Conservation (phyloP, 1,140 invertebrate species). For the Caenorhabditis latens region DNA sequence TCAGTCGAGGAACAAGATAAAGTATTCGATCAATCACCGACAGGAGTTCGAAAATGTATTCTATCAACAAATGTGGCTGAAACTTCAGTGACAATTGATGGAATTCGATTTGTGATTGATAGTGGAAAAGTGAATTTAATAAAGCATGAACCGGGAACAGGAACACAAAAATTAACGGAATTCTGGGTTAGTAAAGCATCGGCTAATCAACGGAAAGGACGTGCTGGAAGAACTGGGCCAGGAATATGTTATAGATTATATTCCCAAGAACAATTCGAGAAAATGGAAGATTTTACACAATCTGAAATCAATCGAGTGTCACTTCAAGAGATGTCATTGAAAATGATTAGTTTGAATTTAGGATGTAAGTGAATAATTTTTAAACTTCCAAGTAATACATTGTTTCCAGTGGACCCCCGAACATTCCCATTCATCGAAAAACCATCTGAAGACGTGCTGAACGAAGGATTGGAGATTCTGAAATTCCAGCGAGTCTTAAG, state of each 20-base stretch:
- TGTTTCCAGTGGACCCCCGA: constrained; percentile 72
- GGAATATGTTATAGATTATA: constrained; percentile 85
- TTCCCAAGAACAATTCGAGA: constrained; percentile 85
- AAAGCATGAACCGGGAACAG: constrained; percentile 72
- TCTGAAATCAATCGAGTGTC: constrained; percentile 93
- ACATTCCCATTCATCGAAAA: constrained; percentile 94
- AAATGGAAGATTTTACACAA: constrained; percentile 85
- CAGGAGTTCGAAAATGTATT: constrained; percentile 94
- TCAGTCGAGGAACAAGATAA: constrained; percentile 96
- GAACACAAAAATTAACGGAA: constrained; percentile 72
- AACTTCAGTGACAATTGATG: constrained; percentile 98
- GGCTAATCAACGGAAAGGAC: constrained; percentile 94
- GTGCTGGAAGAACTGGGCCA: constrained; percentile 81
- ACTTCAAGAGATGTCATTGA: constrained; percentile 89
- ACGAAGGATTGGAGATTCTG: constrained; percentile 87
- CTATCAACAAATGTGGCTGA: constrained; percentile 99
- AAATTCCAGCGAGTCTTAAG: constrained; percentile 86
- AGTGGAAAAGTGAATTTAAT: constrained; percentile 81
- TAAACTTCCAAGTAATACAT: neutral
- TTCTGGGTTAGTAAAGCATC: constrained; percentile 97
- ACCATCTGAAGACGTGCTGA: constrained; percentile 85
- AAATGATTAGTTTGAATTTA: constrained; percentile 95
- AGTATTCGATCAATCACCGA: constrained; percentile 95
- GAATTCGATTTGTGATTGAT: constrained; percentile 96
- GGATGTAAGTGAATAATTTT: constrained; percentile 78